A percentile compares a stretch with the other conserved stretches of the same genome.
phyloP scores from a whole-genome alignment of 1,140 invertebrate species.

The Heliconius congener region DNA sequence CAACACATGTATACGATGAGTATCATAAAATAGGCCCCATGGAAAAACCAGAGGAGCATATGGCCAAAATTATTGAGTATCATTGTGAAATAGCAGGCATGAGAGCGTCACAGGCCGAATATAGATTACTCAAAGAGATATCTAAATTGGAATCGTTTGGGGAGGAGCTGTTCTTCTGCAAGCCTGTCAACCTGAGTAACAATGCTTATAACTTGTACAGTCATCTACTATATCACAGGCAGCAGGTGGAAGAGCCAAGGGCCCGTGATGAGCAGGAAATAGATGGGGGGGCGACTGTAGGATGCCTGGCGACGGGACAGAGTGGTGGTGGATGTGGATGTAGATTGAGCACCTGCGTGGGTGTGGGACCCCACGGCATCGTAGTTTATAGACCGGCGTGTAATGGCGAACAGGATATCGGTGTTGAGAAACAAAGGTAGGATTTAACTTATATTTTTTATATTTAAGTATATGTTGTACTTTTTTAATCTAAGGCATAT shows the following conservation, averaged over 20 bases:
- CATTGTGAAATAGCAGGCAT: slow-evolving; percentile 82
- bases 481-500: background rate
- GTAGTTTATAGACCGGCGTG: slow-evolving; percentile 84
- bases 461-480: background rate
- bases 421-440: slow-evolving; percentile 84
- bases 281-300: slow-evolving; percentile 77
- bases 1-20: slow-evolving; percentile 84
- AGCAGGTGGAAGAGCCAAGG: slow-evolving; percentile 67
- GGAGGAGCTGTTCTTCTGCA: slow-evolving; percentile 90
- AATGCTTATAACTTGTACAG: slow-evolving; percentile 78
- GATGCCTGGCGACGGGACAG: slow-evolving; percentile 71
- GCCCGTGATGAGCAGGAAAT: slow-evolving; percentile 75
- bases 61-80: slow-evolving; percentile 84
- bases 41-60: slow-evolving; percentile 84
- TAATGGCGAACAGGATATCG: slow-evolving; percentile 81
- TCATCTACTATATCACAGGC: slow-evolving; percentile 73
- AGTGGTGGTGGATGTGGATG: slow-evolving; percentile 74
- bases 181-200: slow-evolving; percentile 77
- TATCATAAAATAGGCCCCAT: slow-evolving; percentile 83
- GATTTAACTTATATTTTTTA: slow-evolving; percentile 3
- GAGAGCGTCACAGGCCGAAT: slow-evolving; percentile 85
- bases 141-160: slow-evolving; percentile 90
- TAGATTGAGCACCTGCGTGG: slow-evolving; percentile 81
- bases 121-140: slow-evolving; percentile 90
- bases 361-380: slow-evolving; percentile 92